Conservation (phyloP, 2,113 vertebrate genomes). For the Scolopax mira region DNA sequence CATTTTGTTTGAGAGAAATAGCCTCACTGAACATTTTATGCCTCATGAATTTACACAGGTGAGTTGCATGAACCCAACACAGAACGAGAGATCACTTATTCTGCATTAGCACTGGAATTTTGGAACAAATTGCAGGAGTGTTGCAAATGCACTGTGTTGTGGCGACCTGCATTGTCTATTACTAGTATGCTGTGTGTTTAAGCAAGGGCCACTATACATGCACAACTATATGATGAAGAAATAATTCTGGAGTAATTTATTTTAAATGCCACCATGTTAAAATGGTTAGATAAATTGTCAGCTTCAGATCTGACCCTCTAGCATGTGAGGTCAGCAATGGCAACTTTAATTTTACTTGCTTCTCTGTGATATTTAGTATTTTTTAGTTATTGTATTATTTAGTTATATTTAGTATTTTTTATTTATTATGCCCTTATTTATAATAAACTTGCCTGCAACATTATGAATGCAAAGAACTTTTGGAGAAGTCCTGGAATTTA, state of each 20-base stretch:
- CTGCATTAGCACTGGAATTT: not conserved
- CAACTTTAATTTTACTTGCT: not conserved
- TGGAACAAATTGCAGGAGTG: not conserved
- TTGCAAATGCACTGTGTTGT: not conserved
- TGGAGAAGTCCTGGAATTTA: not conserved
- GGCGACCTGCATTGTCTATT: not conserved
- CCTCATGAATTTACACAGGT: not conserved
- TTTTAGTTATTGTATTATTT: too few species aligned
- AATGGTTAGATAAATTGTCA: not conserved
- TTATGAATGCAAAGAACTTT: not conserved
- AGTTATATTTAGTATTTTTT: not conserved
- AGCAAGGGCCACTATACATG: not conserved
- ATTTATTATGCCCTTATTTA: too few species aligned
- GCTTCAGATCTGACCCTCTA: not conserved
- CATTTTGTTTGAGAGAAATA: not conserved
- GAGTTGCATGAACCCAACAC: not conserved
- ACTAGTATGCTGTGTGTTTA: not conserved
- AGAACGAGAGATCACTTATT: not conserved
- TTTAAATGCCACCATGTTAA: not conserved
- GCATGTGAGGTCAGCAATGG: not conserved
- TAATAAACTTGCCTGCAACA: not conserved
- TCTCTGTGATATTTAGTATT: not conserved
- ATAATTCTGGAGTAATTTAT: not conserved
- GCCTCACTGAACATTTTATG: not conserved
- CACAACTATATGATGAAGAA: not conserved